phyloP scores from a whole-genome alignment of 2,113 vertebrate species.

The Centropus bengalensis region DNA sequence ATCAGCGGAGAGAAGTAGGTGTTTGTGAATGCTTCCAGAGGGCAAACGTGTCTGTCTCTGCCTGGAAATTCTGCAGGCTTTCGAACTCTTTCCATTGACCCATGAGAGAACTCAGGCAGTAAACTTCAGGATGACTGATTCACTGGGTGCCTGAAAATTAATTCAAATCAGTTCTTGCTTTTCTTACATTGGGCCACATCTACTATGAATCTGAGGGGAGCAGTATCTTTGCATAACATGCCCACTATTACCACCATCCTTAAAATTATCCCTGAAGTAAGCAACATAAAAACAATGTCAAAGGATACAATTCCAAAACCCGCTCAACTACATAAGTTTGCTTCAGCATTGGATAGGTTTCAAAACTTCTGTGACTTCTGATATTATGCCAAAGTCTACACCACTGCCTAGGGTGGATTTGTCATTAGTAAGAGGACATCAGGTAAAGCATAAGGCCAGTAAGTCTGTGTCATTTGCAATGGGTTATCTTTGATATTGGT shows the following conservation, averaged over 20 bases:
- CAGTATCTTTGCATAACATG: not conserved
- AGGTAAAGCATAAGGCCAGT: not conserved
- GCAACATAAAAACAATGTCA: not conserved
- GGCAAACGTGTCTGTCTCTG: not conserved
- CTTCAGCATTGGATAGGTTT: slow-evolving; percentile 1
- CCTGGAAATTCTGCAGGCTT: slow-evolving; percentile 17
- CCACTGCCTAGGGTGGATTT: slow-evolving; percentile 5
- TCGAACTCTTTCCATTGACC: not conserved
- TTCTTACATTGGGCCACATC: not conserved
- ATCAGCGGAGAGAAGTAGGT: not conserved
- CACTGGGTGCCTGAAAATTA: not conserved
- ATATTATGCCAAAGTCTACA: not conserved
- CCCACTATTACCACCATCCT: not conserved
- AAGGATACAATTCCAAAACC: slow-evolving; percentile 23
- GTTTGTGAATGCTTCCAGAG: slow-evolving; percentile 46
- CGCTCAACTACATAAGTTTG: not conserved
- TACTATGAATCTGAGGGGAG: not conserved
- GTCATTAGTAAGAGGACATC: not conserved
- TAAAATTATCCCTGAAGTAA: slow-evolving; percentile 35
- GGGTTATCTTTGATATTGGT: not conserved
- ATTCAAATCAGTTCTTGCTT: not conserved
- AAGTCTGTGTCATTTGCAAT: not conserved
- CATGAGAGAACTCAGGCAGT: not conserved
- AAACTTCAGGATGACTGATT: not conserved
- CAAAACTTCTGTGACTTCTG: slow-evolving; percentile 31